Base-by-base conservation (phyloP, 2,797 vertebrate genomes). In the Poeciliopsis presidionis region DNA sequence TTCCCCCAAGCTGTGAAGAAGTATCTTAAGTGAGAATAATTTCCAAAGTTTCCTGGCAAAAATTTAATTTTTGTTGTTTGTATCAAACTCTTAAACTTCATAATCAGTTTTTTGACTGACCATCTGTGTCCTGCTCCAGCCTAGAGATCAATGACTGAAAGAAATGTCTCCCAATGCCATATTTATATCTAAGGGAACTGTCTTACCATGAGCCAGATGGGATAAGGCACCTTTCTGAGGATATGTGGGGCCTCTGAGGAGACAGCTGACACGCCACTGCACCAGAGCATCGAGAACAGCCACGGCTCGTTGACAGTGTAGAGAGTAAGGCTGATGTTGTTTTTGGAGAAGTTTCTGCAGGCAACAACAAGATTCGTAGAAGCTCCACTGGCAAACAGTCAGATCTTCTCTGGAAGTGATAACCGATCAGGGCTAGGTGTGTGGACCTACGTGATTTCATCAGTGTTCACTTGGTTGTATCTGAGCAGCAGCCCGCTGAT, bases 201-300 rank as follows among this genome's bases (percentile, higher is more conserved):
- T 7, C 93, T 97, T 92, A 99, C 98, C 98, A 99, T 95, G 82
- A 98, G 95, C 98, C 97, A 99, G 93, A 96, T 86, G 0, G 98
- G 98, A 79, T 95, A 96, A 94, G 95, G 95, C 96, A 99, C 94
- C 93, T 96, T 97, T 88, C 85, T 95, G 79, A 99, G 96, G 88
- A 96, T 51, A 7, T 97, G 97, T 6, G 97, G 91, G 45, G 96
- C 97, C 92, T 99, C 97, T 0, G 98, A 98, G 11, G 97, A 98
- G 84, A 99, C 97, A 0, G 97, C 96, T 0, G 95, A 94, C 13
- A 97, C 97, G 0, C 97, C 97, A 0, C 97, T 95, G 4, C 98
- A 99, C 98, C 98, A 99, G 43, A 99, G 95, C 92, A 98, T 91
- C 0, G 98, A 99, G 94, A 95, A 99, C 0, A 99, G 94, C 98